Conservation (phyloP, 2,888 invertebrate genomes). For the Iselma pallidipennis region DNA sequence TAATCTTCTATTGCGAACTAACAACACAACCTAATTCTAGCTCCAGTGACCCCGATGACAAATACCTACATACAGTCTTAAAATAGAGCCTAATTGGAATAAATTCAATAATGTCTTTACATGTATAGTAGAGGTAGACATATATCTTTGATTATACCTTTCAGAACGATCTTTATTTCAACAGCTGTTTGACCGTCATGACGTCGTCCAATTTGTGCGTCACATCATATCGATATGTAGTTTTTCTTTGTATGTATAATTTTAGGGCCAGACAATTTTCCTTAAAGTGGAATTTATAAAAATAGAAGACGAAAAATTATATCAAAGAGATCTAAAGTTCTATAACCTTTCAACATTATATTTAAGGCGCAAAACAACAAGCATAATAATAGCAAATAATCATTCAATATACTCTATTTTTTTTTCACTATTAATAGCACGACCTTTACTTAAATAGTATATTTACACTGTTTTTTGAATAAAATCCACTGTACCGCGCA, state of each 20-base stretch:
- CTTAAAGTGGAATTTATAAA: not conserved
- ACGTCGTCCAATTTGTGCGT: not conserved
- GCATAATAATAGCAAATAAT: too few relatives aligned
- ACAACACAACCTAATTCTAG: not conserved
- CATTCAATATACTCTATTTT: too few relatives aligned
- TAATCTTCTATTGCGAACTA: not conserved
- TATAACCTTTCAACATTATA: too few relatives aligned
- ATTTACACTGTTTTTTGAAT: too few relatives aligned
- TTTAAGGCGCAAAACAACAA: too few relatives aligned
- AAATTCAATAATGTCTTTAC: too few relatives aligned
- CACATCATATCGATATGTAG: not conserved
- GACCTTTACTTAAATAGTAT: too few relatives aligned
- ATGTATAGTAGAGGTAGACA: not conserved
- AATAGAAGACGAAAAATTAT: too few relatives aligned
- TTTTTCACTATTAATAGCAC: too few relatives aligned
- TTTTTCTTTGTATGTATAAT: not conserved
- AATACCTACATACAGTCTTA: not conserved
- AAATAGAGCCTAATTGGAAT: not conserved
- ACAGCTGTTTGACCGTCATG: not conserved
- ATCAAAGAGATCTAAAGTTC: too few relatives aligned
- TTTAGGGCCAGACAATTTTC: not conserved
- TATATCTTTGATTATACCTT: not conserved
- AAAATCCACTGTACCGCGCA: too few relatives aligned
- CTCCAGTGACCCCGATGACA: not conserved
- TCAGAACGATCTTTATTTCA: too few relatives aligned